A percentile compares a stretch with the other conserved stretches of the same genome.
These are phyloP conservation scores for Atrina japonica DNA, from an alignment of 2,888 invertebrate genomes.

Conservation along the genomic window DNA sequence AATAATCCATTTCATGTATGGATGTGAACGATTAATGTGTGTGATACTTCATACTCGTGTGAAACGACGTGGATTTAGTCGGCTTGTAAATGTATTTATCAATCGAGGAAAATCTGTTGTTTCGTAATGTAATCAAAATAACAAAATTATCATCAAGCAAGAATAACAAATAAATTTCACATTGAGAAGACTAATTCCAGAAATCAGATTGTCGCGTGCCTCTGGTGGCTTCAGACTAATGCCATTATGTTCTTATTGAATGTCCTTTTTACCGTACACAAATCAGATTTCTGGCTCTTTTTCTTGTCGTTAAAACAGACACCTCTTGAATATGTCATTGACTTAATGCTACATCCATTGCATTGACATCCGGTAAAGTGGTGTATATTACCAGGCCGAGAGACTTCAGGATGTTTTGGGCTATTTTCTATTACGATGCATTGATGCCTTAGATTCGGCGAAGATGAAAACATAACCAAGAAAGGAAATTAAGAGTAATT, in stretches of 20 bases:
- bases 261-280: slow-evolving; percentile 25
- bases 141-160: slow-evolving; percentile 36
- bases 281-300: slow-evolving; percentile 47
- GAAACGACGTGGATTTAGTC: slow-evolving; percentile 19
- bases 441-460: slow-evolving; percentile 36
- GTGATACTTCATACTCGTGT: too few relatives aligned
- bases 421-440: slow-evolving; percentile 50
- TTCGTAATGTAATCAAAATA: slow-evolving; percentile 40
- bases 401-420: slow-evolving; percentile 45
- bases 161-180: slow-evolving; percentile 39
- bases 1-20: too few relatives aligned
- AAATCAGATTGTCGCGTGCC: slow-evolving; percentile 39
- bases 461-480: slow-evolving; percentile 42
- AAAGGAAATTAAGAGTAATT: slow-evolving; percentile 49
- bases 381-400: slow-evolving; percentile 41
- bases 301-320: slow-evolving; percentile 43
- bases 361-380: slow-evolving; percentile 45
- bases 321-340: slow-evolving; percentile 48
- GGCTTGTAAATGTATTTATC: slow-evolving; percentile 33
- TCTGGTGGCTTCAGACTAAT: slow-evolving; percentile 20
- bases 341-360: slow-evolving; percentile 43
- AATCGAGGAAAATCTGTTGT: slow-evolving; percentile 25
- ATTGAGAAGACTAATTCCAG: slow-evolving; percentile 37
- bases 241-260: slow-evolving; percentile 25
- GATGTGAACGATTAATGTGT: slow-evolving; percentile 14